Evolutionary conservation across 2,888 invertebrate genomes (phyloP).

Genomic region (Drosophila anceps): DNA sequence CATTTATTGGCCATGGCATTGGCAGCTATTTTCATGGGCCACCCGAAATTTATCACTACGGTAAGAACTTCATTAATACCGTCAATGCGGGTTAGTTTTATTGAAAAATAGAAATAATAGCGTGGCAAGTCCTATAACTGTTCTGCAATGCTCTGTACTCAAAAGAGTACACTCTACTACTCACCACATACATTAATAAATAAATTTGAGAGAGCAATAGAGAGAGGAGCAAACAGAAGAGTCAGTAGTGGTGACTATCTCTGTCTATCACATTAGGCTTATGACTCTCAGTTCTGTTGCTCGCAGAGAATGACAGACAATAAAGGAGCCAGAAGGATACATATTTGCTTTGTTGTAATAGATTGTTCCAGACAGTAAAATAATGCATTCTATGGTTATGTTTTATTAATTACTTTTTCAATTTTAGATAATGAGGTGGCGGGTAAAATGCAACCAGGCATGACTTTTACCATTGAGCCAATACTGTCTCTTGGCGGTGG

Average conservation of each 20-base stretch:
- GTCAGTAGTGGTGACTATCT: neutral
- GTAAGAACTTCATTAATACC: conserved; percentile 87
- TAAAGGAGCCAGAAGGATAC: neutral
- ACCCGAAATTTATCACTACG: conserved; percentile 94
- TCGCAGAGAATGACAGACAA: neutral
- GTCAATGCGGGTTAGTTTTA: too few species aligned
- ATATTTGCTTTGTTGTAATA: neutral
- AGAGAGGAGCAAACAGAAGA: neutral
- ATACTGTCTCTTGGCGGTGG: conserved; percentile 91
- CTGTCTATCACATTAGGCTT: neutral
- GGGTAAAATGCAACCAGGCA: conserved; percentile 93
- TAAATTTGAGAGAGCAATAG: neutral
- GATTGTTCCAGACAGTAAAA: neutral
- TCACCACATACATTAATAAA: neutral
- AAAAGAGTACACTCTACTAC: neutral
- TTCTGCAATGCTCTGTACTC: neutral
- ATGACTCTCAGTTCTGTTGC: neutral
- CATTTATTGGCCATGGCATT: conserved; percentile 96
- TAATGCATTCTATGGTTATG: neutral
- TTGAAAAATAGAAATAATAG: too few species aligned
- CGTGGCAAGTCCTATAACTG: neutral
- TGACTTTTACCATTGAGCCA: conserved; percentile 98
- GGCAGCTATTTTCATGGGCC: conserved; percentile 96
- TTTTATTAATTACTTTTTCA: neutral
- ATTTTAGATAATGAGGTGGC: conserved; percentile 88